Base-by-base conservation (phyloP, 2,888 invertebrate species). In the Lissonota sp. region DNA sequence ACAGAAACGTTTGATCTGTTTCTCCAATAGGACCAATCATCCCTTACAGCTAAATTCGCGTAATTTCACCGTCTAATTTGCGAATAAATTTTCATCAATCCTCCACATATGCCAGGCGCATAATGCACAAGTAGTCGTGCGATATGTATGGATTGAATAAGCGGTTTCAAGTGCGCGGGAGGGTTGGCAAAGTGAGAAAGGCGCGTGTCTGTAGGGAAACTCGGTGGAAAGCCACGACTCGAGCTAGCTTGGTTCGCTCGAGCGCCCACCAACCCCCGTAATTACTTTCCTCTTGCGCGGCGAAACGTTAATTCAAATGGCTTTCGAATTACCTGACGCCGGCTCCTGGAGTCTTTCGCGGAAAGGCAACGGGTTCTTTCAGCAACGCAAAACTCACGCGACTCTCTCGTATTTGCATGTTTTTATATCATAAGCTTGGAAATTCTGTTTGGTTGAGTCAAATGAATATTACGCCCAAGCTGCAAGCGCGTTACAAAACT, bases 221-320 rank as follows among this genome's bases (percentile, higher is more conserved):
- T 79, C 75, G 64, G 72, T 74, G 83, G 74, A 83, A 80, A 76
- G 75, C 71, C 66, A 78, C 73, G 73, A 69, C 53, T 76, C 60
- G 46, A 42, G 66, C 73, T 69, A 57, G 80, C 77, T 79, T 58
- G 73, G 69, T 51, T 62, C 70, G 42, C 75, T 78, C 80, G 51
- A 62, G 80, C 84, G 82, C 74, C 86, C 87, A 84, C 85, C 86
- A 26, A 84, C 85, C 85, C 82, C 85, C 84, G 86, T 90, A 90
- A 90, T 90, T 90, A 90, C 88, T 90, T 90, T 90, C 86, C 88
- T 88, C 88, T 87, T 86, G 84, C 86, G 86, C 84, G 79, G 87
- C 80, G 86, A 84, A 82, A 88, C 87, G 90, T 90, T 90, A 89
- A 90, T 90, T 90, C 90, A 88, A 90, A 90, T 90, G 89, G 88